Conservation (phyloP, 2,888 invertebrate species). For the Cepaea hortensis region DNA sequence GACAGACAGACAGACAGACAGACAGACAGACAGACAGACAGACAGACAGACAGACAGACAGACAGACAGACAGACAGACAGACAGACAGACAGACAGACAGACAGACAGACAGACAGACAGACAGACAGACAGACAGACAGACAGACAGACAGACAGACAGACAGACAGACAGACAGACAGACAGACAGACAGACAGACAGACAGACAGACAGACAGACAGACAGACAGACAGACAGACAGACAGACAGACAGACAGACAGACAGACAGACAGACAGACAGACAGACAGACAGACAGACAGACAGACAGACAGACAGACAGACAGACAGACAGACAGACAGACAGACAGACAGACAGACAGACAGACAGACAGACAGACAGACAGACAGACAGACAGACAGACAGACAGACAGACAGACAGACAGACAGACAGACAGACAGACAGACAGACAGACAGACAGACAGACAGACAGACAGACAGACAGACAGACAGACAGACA, state of each 20-base stretch:
- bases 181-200: conserved; percentile 7
- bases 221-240: conserved; percentile 7
- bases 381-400: background rate
- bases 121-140: conserved; percentile 7
- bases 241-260: conserved; percentile 7
- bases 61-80: conserved; percentile 7
- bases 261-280: conserved; percentile 1
- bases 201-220: conserved; percentile 1
- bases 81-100: conserved; percentile 14
- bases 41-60: background rate
- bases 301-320: conserved; percentile 8
- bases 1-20: conserved; percentile 7
- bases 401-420: conserved; percentile 7
- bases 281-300: conserved; percentile 7
- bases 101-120: background rate
- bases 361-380: conserved; percentile 14
- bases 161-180: conserved; percentile 7
- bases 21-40: conserved; percentile 8
- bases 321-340: background rate
- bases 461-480: conserved; percentile 7
- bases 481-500: conserved; percentile 3
- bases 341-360: conserved; percentile 7
- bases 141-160: conserved; percentile 5
- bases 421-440: conserved; percentile 1
- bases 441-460: conserved; percentile 7